phyloP scores from a whole-genome alignment of 2,888 invertebrate genomes.

The Seira musarum region DNA sequence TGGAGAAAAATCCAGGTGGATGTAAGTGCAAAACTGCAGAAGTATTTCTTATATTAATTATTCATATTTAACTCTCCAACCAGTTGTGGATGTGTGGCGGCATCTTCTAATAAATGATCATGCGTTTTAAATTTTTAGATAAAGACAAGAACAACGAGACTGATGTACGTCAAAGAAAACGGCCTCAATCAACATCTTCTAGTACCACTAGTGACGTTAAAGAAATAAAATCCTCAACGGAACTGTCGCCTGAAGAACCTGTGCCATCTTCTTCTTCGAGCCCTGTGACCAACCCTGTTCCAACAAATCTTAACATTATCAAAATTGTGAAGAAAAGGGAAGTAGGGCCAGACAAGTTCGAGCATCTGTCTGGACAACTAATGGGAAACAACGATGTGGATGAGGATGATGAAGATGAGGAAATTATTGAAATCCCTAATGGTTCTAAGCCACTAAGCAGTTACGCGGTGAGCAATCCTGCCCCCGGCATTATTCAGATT shows the following conservation, averaged over 20 bases:
- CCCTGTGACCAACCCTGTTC: background rate
- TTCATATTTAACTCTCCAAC: too few species aligned
- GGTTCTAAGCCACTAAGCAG: background rate
- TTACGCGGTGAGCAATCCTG: slow-evolving; percentile 25
- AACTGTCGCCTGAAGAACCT: too few species aligned
- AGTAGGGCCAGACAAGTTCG: background rate
- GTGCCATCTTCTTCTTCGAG: too few species aligned
- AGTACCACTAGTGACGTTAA: too few species aligned
- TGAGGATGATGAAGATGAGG: background rate
- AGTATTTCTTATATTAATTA: too few species aligned
- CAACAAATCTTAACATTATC: background rate
- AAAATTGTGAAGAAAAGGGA: slow-evolving; percentile 1
- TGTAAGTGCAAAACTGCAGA: slow-evolving; percentile 25
- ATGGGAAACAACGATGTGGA: background rate
- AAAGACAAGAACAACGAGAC: background rate
- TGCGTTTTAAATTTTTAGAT: too few species aligned
- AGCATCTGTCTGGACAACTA: background rate
- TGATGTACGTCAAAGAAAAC: background rate
- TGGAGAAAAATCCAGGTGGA: slow-evolving; percentile 29
- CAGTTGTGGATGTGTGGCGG: too few species aligned
- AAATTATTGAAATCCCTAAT: background rate
- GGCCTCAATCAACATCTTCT: too few species aligned
- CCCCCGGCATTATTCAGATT: slow-evolving; percentile 42
- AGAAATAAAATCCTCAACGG: too few species aligned
- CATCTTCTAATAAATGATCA: too few species aligned